Percentiles rank a stretch among this genome's conserved stretches.
Evolutionary conservation across 2,888 invertebrate species (phyloP).

Genomic region (Brachynemurus nebulosus): DNA sequence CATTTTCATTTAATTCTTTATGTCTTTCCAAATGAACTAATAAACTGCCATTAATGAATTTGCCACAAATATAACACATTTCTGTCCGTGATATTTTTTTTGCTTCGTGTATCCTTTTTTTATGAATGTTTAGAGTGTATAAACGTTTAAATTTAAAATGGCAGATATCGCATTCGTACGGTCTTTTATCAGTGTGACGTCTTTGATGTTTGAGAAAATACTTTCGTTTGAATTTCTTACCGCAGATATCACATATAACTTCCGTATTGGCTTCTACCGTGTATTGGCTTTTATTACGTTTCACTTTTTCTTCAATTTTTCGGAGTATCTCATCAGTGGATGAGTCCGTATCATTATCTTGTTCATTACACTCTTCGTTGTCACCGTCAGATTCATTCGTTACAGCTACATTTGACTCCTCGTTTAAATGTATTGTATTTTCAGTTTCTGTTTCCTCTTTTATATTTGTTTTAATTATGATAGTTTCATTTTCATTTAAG

Average conservation of each 20-base stretch:
- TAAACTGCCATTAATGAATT: background rate
- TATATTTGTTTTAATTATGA: background rate
- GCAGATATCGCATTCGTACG: background rate
- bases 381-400: too few species aligned
- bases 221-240: background rate
- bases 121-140: too few species aligned
- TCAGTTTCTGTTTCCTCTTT: too few species aligned
- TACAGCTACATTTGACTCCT: too few species aligned
- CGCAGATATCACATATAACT: background rate
- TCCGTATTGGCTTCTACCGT: background rate
- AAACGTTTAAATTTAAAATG: too few species aligned
- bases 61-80: background rate
- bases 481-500: background rate
- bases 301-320: too few species aligned
- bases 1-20: background rate
- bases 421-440: too few species aligned
- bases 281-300: too few species aligned
- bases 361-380: background rate
- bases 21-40: background rate
- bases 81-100: background rate
- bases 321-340: background rate
- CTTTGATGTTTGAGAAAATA: background rate
- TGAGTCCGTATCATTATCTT: background rate
- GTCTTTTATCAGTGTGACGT: background rate
- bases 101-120: too few species aligned